Percentiles rank a stretch among this genome's conserved stretches.
Evolutionary conservation across 2,797 vertebrate genomes (phyloP).

Genomic region (Lutjanus argentimaculatus): DNA sequence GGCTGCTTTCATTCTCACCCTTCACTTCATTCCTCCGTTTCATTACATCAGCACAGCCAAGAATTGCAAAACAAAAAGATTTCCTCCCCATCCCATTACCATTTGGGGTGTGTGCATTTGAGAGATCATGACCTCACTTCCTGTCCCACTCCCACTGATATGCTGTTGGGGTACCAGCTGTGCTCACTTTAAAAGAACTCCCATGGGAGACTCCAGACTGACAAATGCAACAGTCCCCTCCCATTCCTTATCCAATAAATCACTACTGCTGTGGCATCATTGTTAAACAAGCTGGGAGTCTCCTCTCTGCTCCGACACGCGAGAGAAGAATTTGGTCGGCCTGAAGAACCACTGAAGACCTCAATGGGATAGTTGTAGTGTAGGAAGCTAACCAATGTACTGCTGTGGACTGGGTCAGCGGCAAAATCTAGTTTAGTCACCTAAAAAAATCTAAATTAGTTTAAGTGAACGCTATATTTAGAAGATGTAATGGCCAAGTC

Average conservation of each 20-base stretch:
- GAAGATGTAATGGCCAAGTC: no score
- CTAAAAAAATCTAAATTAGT: no score
- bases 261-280: slow-evolving; percentile 73
- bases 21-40: slow-evolving; percentile 51
- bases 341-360: slow-evolving; percentile 12
- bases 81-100: slow-evolving; percentile 45
- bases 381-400: no score
- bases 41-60: slow-evolving; percentile 49
- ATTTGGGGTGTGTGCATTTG: slow-evolving; percentile 22
- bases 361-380: no score
- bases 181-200: slow-evolving; percentile 78
- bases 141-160: slow-evolving; percentile 74
- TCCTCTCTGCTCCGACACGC: slow-evolving; percentile 28
- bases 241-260: slow-evolving; percentile 79
- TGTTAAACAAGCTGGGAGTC: slow-evolving; percentile 79
- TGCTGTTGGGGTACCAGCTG: slow-evolving; percentile 81
- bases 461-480: no score
- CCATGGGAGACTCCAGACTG: slow-evolving; percentile 67
- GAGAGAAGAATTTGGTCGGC: slow-evolving; percentile 6
- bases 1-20: slow-evolving; percentile 23
- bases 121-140: slow-evolving; percentile 76
- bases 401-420: no score
- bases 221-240: slow-evolving; percentile 76
- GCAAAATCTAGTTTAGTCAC: no score
- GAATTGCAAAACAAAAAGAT: slow-evolving; percentile 35